A percentile compares a stretch with the other conserved stretches of the same genome.
These are phyloP conservation scores for Melanotaenia trifasciata DNA, from an alignment of 2,797 vertebrate species.

Conservation along the genomic window DNA sequence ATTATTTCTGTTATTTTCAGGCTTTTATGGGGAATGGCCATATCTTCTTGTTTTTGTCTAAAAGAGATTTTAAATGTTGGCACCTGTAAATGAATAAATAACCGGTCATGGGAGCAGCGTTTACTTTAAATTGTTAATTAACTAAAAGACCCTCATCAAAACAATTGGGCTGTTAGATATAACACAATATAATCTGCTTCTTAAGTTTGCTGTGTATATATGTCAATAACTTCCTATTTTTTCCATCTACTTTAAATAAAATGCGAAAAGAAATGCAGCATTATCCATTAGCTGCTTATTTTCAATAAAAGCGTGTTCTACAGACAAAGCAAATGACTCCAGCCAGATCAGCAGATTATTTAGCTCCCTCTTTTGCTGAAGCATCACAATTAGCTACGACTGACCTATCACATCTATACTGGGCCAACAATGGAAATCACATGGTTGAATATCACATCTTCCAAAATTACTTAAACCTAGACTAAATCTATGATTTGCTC, in stretches of 20 bases:
- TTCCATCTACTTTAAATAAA: neutral
- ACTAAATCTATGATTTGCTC: slow-evolving; percentile 58
- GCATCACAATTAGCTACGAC: slow-evolving; percentile 45
- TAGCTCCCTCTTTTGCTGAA: slow-evolving; percentile 36
- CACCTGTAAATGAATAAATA: neutral
- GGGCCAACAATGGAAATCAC: slow-evolving; percentile 34
- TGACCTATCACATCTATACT: slow-evolving; percentile 45
- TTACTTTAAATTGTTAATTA: slow-evolving; percentile 35
- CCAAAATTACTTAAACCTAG: slow-evolving; percentile 48
- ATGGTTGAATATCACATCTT: slow-evolving; percentile 62
- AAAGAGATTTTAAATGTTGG: too few species aligned
- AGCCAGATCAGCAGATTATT: slow-evolving; percentile 23
- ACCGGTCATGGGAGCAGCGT: slow-evolving; percentile 11
- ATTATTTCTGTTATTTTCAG: slow-evolving; percentile 8
- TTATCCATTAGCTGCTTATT: neutral
- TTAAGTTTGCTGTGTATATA: slow-evolving; percentile 4
- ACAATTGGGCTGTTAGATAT: slow-evolving; percentile 9
- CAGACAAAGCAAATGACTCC: slow-evolving; percentile 4
- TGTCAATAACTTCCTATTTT: neutral
- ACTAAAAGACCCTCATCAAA: slow-evolving; percentile 28
- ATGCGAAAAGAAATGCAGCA: neutral
- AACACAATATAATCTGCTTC: neutral
- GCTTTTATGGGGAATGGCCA: neutral
- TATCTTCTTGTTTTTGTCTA: too few species aligned
- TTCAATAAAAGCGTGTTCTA: neutral